A percentile compares a stretch with the other conserved stretches of the same genome.
These are phyloP conservation scores for Parelbella ahira DNA, from an alignment of 2,888 invertebrate species.

Conservation along the genomic window DNA sequence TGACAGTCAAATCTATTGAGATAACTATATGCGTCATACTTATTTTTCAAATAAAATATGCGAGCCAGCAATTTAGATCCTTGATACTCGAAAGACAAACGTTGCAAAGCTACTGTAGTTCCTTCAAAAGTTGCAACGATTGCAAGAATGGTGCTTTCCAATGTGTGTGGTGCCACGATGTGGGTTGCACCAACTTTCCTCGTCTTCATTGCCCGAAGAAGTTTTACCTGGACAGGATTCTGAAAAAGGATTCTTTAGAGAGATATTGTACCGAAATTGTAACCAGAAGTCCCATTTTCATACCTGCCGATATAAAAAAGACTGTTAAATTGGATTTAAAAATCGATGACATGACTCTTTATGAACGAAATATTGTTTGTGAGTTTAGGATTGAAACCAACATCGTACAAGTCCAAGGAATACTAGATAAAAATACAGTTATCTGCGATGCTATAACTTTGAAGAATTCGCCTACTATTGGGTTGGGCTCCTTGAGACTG, in stretches of 20 bases:
- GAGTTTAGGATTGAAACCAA: slow-evolving; percentile 36
- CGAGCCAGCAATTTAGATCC: slow-evolving; percentile 10
- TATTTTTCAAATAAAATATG: not conserved
- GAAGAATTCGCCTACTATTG: slow-evolving; percentile 26
- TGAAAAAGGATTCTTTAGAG: slow-evolving; percentile 23
- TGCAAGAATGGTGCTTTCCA: slow-evolving; percentile 35
- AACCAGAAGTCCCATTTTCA: slow-evolving; percentile 35
- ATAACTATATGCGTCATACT: not conserved
- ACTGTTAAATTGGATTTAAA: slow-evolving; percentile 36
- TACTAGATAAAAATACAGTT: slow-evolving; percentile 27
- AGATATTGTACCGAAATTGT: slow-evolving; percentile 35
- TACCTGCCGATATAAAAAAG: slow-evolving; percentile 34
- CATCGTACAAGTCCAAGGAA: slow-evolving; percentile 27
- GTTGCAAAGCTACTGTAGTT: slow-evolving; percentile 27
- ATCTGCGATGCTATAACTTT: slow-evolving; percentile 29
- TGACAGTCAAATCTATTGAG: not conserved
- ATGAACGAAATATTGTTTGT: slow-evolving; percentile 35
- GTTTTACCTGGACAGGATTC: slow-evolving; percentile 31
- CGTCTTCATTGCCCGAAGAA: slow-evolving; percentile 38
- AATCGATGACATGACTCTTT: slow-evolving; percentile 41
- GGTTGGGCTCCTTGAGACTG: slow-evolving; percentile 35
- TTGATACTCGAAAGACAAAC: slow-evolving; percentile 20
- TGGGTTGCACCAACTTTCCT: slow-evolving; percentile 39
- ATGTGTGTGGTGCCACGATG: slow-evolving; percentile 41
- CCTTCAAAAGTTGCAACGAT: slow-evolving; percentile 34